Percentiles rank a stretch among this genome's conserved stretches.
phyloP scores from a whole-genome alignment of 2,797 vertebrate species.

The Myotis planiceps region DNA sequence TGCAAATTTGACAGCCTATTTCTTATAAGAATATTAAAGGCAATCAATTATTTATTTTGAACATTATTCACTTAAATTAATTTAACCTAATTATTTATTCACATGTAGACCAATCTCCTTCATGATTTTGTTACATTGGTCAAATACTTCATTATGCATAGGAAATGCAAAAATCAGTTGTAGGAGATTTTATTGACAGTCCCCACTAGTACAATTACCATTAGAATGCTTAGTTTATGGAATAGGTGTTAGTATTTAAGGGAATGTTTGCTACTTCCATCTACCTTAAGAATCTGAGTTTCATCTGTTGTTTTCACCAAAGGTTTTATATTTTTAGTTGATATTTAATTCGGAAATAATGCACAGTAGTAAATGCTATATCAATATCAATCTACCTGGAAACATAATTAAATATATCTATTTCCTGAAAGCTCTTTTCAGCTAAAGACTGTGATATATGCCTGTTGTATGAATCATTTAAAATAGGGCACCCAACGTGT shows the following conservation, averaged over 20 bases:
- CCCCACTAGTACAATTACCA: not conserved
- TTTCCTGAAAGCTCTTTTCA: not conserved
- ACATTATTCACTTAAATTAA: not conserved
- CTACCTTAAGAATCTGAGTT: not conserved
- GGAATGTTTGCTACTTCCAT: not conserved
- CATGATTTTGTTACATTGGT: not conserved
- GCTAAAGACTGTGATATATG: not conserved
- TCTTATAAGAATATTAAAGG: not conserved
- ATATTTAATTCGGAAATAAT: not conserved
- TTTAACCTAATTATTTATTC: conserved; percentile 23
- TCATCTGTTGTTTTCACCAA: not conserved
- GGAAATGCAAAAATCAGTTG: not conserved
- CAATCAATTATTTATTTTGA: not conserved
- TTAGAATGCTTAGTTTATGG: not conserved
- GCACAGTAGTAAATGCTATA: not conserved
- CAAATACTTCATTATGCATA: not conserved
- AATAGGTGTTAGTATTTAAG: not conserved
- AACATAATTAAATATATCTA: not conserved
- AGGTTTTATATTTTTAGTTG: not conserved
- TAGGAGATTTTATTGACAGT: not conserved
- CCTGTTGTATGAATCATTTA: not conserved
- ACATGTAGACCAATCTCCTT: not conserved
- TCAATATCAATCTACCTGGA: not conserved
- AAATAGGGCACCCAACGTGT: not conserved
- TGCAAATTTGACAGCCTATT: not conserved